Base-by-base conservation (phyloP, 2,888 invertebrate species). In the Hartigia nigra region DNA sequence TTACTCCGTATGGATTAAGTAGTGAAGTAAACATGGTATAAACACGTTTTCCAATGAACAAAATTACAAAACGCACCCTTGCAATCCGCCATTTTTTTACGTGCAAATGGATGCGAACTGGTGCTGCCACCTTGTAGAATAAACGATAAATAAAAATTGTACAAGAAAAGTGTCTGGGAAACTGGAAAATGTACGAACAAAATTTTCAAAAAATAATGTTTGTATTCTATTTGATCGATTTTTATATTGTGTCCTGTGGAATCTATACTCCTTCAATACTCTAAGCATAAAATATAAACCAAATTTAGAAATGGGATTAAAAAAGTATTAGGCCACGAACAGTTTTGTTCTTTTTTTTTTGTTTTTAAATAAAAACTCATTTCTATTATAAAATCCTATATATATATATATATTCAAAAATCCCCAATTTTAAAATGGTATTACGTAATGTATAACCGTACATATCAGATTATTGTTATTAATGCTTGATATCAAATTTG, bases 51-150 rank as follows among this genome's bases (percentile, higher is more conserved):
- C 80, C 77, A 80, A 79, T 75, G 76, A 82, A 82, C 81, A 83
- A 82, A 82, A 86, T 81, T 82, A 88, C 84, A 84, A 86, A 89
- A 90, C 90, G 89, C 87, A 90, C 90, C 90, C 87, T 90, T 88
- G 85, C 88, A 87, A 80, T 90, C 90, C 88, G 90, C 90, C 90
- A 90, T 90, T 82, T 86, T 86, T 86, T 79, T 87, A 55, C 23
- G 55, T 55, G 55, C 55, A 55, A 55, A 55, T 23, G 55, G 23
- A 55, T 55, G 55, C 55, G 55, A 55, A 55, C 55, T 2, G 23
- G 55, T 55, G 55, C 55, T 55, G 55, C 55, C 55, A 55, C 55
- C 55, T 55, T 23, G 23, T 55, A 55, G 55, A 55, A 55, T 55
- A 55, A 55, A 9, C 23, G 55, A 55, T 23, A 23, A 55, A 55